Evolutionary conservation across 2,113 vertebrate genomes (phyloP).

Genomic region (Cygnus atratus): DNA sequence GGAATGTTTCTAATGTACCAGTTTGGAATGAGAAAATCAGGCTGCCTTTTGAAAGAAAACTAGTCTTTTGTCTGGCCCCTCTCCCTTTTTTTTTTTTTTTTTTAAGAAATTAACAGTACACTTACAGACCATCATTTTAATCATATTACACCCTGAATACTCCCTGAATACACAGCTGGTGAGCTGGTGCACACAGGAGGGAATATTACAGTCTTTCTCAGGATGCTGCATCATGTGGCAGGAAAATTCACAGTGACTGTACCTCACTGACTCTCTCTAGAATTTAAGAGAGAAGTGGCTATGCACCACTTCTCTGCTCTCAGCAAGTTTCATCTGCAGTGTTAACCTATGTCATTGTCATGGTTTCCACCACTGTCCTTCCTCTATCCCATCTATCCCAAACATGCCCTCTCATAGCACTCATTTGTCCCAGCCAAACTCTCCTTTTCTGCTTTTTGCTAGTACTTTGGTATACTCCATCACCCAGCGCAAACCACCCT

Average conservation of each 20-base stretch:
- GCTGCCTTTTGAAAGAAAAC: background rate
- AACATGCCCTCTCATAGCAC: background rate
- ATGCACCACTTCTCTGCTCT: background rate
- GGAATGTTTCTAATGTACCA: background rate
- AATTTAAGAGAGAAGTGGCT: background rate
- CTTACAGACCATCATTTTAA: background rate
- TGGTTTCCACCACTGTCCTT: background rate
- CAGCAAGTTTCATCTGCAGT: background rate
- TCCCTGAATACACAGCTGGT: background rate
- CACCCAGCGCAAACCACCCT: background rate
- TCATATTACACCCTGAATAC: background rate
- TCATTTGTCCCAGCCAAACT: background rate
- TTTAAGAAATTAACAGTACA: too few relatives aligned
- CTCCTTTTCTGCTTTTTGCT: background rate
- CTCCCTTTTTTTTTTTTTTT: background rate
- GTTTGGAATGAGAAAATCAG: background rate
- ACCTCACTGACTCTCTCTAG: background rate
- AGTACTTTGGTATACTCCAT: background rate
- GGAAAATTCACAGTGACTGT: background rate
- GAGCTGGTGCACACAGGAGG: background rate
- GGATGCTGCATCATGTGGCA: background rate
- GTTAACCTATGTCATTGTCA: background rate
- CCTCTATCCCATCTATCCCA: background rate
- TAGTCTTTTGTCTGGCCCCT: accelerated
- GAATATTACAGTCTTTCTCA: background rate